These are phyloP conservation scores for Ornithoptera alexandrae DNA, from an alignment of 2,888 invertebrate species.

Conservation along the genomic window DNA sequence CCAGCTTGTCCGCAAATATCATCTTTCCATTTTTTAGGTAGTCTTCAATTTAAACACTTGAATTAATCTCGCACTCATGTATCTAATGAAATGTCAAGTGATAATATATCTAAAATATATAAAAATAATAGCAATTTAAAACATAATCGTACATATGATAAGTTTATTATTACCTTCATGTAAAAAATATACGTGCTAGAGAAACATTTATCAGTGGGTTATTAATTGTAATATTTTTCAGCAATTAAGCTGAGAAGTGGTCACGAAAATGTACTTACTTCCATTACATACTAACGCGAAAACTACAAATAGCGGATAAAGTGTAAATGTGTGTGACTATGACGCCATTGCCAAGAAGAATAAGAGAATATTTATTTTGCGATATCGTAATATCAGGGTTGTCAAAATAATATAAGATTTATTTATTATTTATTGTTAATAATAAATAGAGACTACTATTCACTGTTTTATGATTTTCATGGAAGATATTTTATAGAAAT, in stretches of 20 bases:
- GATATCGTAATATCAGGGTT: conserved; percentile 24
- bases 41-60: too few species aligned
- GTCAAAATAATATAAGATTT: neutral
- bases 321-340: conserved; percentile 20
- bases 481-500: too few species aligned
- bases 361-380: conserved; percentile 20
- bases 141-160: too few species aligned
- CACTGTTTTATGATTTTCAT: too few species aligned
- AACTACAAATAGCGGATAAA: conserved; percentile 16
- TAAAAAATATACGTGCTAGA: conserved; percentile 4
- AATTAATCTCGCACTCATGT: too few species aligned
- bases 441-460: too few species aligned
- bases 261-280: conserved; percentile 25
- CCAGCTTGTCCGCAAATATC: too few species aligned
- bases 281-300: conserved; percentile 18
- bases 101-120: conserved; percentile 4
- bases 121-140: conserved; percentile 36
- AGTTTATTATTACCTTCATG: too few species aligned
- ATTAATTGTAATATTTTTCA: conserved; percentile 11
- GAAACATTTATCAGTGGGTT: neutral
- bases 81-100: too few species aligned
- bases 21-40: too few species aligned
- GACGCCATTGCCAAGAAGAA: conserved; percentile 21
- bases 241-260: conserved; percentile 1
- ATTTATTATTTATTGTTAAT: too few species aligned